These are phyloP conservation scores for Parotocinclus haroldoi DNA, from an alignment of 2,797 vertebrate species.

Conservation along the genomic window DNA sequence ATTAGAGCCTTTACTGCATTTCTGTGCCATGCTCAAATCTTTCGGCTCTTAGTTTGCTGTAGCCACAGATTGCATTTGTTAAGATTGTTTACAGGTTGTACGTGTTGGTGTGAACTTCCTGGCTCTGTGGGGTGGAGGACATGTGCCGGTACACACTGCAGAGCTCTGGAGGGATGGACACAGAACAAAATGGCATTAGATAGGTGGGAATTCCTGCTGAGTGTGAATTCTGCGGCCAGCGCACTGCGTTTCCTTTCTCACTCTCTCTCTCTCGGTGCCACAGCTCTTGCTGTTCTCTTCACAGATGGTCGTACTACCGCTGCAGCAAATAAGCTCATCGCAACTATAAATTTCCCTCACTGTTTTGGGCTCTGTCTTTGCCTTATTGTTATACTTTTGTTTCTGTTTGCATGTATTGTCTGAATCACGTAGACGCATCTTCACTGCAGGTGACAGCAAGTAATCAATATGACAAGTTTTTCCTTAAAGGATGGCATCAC, in stretches of 20 bases:
- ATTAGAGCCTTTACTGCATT: too few species aligned
- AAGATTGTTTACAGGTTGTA: conserved; percentile 9
- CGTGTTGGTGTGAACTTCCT: conserved; percentile 8
- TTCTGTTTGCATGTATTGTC: neutral
- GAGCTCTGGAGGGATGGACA: conserved; percentile 7
- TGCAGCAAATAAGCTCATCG: conserved; percentile 11
- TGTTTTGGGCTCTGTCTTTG: neutral
- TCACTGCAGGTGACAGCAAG: conserved; percentile 28
- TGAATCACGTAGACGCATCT: conserved; percentile 3
- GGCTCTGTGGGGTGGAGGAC: neutral
- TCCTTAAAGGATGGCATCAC: conserved; percentile 33
- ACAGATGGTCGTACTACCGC: conserved; percentile 46
- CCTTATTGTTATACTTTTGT: neutral
- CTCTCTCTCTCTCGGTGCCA: conserved; percentile 15
- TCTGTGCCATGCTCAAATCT: too few species aligned
- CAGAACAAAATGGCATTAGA: conserved; percentile 21
- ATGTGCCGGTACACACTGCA: conserved; percentile 12
- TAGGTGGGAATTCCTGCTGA: conserved; percentile 19
- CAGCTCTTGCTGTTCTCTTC: conserved; percentile 41
- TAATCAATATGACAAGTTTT: conserved; percentile 37
- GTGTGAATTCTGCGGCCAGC: conserved; percentile 1
- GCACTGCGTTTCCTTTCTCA: conserved; percentile 7
- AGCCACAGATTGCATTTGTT: neutral
- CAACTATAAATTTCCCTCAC: conserved; percentile 1
- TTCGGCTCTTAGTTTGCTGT: too few species aligned